Conservation (phyloP, 2,888 invertebrate species). For the Andrena fulva region DNA sequence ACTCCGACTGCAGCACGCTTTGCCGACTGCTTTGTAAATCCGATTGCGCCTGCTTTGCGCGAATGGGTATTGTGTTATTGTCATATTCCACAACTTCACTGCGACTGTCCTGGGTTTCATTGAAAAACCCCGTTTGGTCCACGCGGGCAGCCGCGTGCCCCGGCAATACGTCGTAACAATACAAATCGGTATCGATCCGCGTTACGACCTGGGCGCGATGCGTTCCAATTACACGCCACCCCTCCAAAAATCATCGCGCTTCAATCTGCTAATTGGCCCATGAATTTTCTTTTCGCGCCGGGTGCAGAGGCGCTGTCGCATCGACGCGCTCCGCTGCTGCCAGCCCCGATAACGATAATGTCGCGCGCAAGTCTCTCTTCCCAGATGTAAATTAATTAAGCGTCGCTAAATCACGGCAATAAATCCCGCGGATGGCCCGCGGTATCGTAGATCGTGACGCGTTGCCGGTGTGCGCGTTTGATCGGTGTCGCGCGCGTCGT, state of each 20-base stretch:
- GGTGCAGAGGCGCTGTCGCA: neutral
- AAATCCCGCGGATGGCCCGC: slow-evolving; percentile 33
- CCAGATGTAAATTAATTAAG: slow-evolving; percentile 58
- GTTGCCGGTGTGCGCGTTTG: slow-evolving; percentile 19
- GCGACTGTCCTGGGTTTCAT: neutral
- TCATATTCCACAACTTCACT: neutral
- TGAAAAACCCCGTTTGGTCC: neutral
- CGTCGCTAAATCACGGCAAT: slow-evolving; percentile 38
- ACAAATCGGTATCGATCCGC: too few species aligned
- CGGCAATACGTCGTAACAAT: too few species aligned
- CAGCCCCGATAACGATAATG: slow-evolving; percentile 13
- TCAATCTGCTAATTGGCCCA: slow-evolving; percentile 20
- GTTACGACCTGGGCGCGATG: too few species aligned
- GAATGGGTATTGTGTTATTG: neutral
- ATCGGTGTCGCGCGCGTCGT: slow-evolving; percentile 15
- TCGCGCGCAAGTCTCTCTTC: slow-evolving; percentile 27
- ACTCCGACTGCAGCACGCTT: neutral
- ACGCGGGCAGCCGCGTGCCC: too few species aligned
- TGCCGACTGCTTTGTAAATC: neutral
- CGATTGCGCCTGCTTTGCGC: neutral
- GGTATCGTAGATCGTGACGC: slow-evolving; percentile 38
- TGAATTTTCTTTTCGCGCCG: slow-evolving; percentile 5
- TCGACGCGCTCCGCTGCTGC: neutral
- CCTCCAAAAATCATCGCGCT: neutral
- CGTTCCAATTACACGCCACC: too few species aligned